Evolutionary conservation across 2,888 invertebrate species (phyloP).

Genomic region (Rhamphomyia laevipes): DNA sequence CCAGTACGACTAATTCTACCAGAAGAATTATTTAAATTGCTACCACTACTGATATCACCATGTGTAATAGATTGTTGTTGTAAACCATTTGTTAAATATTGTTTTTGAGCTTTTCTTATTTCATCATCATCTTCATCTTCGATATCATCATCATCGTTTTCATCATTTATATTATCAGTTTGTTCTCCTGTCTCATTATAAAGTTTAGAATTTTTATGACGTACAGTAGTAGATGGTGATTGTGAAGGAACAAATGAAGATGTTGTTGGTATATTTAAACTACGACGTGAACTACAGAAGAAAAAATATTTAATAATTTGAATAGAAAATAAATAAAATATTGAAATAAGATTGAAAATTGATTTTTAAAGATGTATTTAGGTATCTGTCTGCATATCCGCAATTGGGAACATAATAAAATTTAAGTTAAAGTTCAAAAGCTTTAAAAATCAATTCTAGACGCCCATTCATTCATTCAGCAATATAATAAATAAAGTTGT

Average conservation of each 20-base stretch:
- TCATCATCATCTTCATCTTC: conserved; percentile 14
- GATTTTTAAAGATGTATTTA: not conserved
- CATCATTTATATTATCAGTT: conserved; percentile 10
- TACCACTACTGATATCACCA: not conserved
- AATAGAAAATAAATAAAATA: not conserved
- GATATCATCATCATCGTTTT: conserved; percentile 9
- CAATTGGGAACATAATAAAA: too few species aligned
- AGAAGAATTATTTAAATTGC: not conserved
- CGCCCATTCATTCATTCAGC: too few species aligned
- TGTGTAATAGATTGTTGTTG: conserved; percentile 16
- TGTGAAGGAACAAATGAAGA: not conserved
- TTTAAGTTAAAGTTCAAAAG: too few species aligned
- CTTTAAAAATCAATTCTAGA: too few species aligned
- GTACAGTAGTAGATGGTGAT: not conserved
- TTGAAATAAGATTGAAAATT: not conserved
- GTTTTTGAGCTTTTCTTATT: conserved; percentile 11
- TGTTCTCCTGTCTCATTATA: not conserved
- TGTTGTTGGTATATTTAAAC: conserved; percentile 26
- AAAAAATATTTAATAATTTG: not conserved
- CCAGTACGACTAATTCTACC: conserved; percentile 13
- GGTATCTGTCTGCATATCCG: too few species aligned
- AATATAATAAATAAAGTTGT: too few species aligned
- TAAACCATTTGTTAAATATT: not conserved
- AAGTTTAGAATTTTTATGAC: not conserved
- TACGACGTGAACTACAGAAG: conserved; percentile 26